Percentiles rank a stretch among this genome's conserved stretches.
Conservation (phyloP, 2,888 invertebrate genomes). For the Phortica magna region DNA sequence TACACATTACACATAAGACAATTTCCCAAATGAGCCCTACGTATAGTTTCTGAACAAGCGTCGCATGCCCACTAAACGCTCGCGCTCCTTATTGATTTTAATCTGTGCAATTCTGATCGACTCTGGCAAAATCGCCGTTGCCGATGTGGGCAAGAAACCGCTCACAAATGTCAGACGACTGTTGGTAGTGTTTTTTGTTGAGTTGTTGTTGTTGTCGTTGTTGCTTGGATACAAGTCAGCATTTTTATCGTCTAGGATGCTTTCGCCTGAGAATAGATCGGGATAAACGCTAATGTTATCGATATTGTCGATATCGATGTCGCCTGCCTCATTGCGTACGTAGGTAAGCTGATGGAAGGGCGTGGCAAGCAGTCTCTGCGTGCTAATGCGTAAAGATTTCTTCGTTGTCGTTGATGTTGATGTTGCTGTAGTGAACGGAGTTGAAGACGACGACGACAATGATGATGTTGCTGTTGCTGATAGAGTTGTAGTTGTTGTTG, state of each 20-base stretch:
- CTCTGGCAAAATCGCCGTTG: conserved; percentile 71
- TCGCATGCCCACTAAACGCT: conserved; percentile 60
- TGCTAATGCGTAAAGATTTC: conserved; percentile 66
- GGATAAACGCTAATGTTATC: conserved; percentile 74
- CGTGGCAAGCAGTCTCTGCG: conserved; percentile 67
- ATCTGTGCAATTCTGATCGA: conserved; percentile 74
- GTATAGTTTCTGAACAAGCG: conserved; percentile 55
- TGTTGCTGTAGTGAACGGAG: conserved; percentile 44
- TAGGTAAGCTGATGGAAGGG: conserved; percentile 72
- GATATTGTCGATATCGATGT: conserved; percentile 73
- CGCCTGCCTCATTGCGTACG: conserved; percentile 71
- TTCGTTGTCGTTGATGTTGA: conserved; percentile 56
- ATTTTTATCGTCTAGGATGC: conserved; percentile 40
- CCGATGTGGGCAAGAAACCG: conserved; percentile 72
- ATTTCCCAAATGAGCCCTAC: conserved; percentile 47
- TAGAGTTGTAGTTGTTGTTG: conserved; percentile 10
- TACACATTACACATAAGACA: background rate
- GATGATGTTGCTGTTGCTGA: conserved; percentile 32
- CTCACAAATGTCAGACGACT: conserved; percentile 68
- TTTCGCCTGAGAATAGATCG: conserved; percentile 63
- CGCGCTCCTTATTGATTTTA: conserved; percentile 72
- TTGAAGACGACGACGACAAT: conserved; percentile 36
- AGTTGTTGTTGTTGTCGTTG: conserved; percentile 32
- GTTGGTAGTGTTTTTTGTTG: conserved; percentile 45
- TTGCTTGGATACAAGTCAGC: conserved; percentile 15